Base-by-base conservation (phyloP, 2,113 vertebrate species). In the Baryphthengus martii region DNA sequence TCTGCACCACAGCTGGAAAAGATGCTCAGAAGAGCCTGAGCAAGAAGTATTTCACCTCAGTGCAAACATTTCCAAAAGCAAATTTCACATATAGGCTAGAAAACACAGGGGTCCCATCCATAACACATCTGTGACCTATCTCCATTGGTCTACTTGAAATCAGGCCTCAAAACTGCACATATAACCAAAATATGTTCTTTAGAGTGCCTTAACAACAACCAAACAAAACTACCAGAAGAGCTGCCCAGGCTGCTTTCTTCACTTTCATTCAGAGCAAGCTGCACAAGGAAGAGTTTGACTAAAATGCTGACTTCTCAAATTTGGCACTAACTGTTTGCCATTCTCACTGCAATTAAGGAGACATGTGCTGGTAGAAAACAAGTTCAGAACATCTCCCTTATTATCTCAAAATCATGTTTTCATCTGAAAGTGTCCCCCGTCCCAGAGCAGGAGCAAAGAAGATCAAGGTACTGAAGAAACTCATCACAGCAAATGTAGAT, bases 221-320 rank as follows among this genome's bases (percentile, higher is more conserved):
- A 5, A 44, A 40, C 6, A 31, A 28, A 53, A 31, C 23, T 20
- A 49, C 24, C 25, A 14, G 31, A 55, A 55, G 23, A 73, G 35
- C 35, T 42, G 17, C 10, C 49, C 33, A 13, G 52, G 67, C 52
- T 42, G 33, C 29, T 71, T 62, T 70, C 50, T 13, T 62, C 6
- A 0, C 16, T 31, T 62, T 65, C 15, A 1, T 37, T 31, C 45
- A 44, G 6, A 21, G 16, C 37, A 84, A 63, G 63, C 25, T 73
- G 29, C 50, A 31, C 14, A 7, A 47, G 45, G 35, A 62, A n/a
- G 35, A 56, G 31, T 73, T 58, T 40, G 29, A 58, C 14, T 44
- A 39, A 45, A 88, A 35, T 0, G 0, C 11, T 25, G 31, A 4
- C 5, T 26, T 3, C 1, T 50, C 14, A 8, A 68, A 61, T 81